These are phyloP conservation scores for Bombus vancouverensis DNA, from an alignment of 1,140 invertebrate genomes.

Conservation along the genomic window DNA sequence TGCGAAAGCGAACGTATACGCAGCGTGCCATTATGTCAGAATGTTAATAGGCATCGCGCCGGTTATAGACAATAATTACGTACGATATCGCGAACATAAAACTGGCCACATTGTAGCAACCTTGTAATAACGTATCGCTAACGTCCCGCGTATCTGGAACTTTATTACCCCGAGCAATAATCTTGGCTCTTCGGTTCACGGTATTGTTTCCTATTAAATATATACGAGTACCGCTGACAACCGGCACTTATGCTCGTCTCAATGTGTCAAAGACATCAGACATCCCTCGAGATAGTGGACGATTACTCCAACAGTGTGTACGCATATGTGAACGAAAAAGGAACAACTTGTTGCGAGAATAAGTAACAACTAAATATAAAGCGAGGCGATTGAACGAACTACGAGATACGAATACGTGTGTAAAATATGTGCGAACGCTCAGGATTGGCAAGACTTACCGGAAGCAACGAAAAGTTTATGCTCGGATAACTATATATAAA, in stretches of 20 bases:
- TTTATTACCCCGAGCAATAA: slow-evolving; percentile 59
- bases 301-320: not conserved
- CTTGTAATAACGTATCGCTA: slow-evolving; percentile 43
- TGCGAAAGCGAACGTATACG: too few species aligned
- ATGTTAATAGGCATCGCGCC: slow-evolving; percentile 29
- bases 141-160: slow-evolving; percentile 25
- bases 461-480: not conserved
- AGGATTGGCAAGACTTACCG: not conserved
- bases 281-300: not conserved
- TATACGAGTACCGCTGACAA: slow-evolving; percentile 20
- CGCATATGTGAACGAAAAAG: not conserved
- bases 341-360: not conserved
- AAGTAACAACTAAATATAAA: not conserved
- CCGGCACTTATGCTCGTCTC: slow-evolving; percentile 1
- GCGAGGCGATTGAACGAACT: not conserved
- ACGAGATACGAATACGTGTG: not conserved
- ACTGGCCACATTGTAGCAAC: slow-evolving; percentile 47
- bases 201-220: slow-evolving; percentile 50
- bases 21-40: slow-evolving; percentile 27
- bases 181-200: slow-evolving; percentile 28
- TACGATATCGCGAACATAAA: slow-evolving; percentile 44
- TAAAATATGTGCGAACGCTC: not conserved
- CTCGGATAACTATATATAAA: not conserved
- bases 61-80: slow-evolving; percentile 52
- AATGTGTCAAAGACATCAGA: not conserved